phyloP scores from a whole-genome alignment of 2,888 invertebrate species.

The Labia minor region DNA sequence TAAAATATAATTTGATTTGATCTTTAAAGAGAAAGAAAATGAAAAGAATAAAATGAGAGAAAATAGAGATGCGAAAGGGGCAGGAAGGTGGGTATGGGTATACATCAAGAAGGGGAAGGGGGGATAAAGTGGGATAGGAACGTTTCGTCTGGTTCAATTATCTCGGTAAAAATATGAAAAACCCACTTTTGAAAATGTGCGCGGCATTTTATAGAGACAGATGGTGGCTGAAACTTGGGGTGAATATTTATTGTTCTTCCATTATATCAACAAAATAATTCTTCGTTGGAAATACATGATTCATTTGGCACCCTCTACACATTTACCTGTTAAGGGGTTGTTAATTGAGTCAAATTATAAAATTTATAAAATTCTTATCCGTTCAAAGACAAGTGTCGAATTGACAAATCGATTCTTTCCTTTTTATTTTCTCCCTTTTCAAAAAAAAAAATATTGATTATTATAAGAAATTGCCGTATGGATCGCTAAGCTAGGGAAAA shows the following conservation, averaged over 20 bases:
- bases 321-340: too few species aligned
- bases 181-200: not conserved
- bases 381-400: too few species aligned
- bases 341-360: too few species aligned
- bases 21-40: not conserved
- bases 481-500: too few species aligned
- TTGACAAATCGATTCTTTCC: too few species aligned
- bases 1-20: too few species aligned
- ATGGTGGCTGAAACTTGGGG: not conserved
- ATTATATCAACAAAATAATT: conserved; percentile 13
- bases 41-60: not conserved
- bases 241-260: conserved; percentile 7
- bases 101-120: not conserved
- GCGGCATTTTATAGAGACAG: not conserved
- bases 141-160: not conserved
- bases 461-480: too few species aligned
- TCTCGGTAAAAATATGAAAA: not conserved
- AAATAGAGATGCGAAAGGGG: conserved; percentile 19
- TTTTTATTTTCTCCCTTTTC: too few species aligned
- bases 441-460: too few species aligned
- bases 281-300: not conserved
- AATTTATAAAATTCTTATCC: too few species aligned
- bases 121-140: not conserved
- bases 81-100: too few species aligned
- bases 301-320: too few species aligned